These are phyloP conservation scores for Brachyopa scutellaris DNA, from an alignment of 2,888 invertebrate genomes.

Conservation along the genomic window DNA sequence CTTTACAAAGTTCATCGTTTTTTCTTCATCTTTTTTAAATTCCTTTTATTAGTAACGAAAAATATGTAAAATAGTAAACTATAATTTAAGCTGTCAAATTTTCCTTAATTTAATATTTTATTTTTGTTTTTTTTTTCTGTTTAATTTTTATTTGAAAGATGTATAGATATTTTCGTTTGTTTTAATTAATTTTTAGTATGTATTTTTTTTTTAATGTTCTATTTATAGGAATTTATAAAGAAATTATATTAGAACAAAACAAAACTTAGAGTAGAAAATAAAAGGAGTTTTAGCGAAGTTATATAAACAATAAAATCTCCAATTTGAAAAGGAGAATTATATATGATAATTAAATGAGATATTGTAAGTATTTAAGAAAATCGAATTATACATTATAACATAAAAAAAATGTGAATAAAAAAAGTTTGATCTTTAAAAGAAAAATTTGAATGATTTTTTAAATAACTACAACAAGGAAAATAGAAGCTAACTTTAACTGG, in stretches of 20 bases:
- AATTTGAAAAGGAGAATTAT: conserved; percentile 2
- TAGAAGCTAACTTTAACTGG: too few relatives aligned
- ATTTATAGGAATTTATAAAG: conserved; percentile 32
- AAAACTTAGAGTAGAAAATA: conserved; percentile 9
- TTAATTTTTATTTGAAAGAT: conserved; percentile 21
- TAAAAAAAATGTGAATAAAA: conserved; percentile 57
- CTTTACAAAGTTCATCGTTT: neutral
- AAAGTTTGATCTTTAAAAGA: conserved; percentile 47
- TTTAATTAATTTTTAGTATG: conserved; percentile 18
- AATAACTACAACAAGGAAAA: too few relatives aligned
- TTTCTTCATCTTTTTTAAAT: too few relatives aligned
- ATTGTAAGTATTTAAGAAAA: conserved; percentile 51
- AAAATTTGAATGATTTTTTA: neutral
- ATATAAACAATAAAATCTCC: neutral
- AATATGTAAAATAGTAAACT: conserved; percentile 12
- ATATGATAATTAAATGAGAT: neutral
- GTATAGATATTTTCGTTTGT: conserved; percentile 40
- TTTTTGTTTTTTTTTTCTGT: conserved; percentile 19
- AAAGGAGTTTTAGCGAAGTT: conserved; percentile 1
- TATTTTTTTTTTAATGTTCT: conserved; percentile 1
- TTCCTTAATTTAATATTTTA: conserved; percentile 13
- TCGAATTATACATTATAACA: conserved; percentile 28
- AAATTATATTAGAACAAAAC: conserved; percentile 26
- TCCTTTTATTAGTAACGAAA: too few relatives aligned
- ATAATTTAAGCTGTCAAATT: conserved; percentile 18